Percentiles rank a stretch among this genome's conserved stretches.
Conservation (phyloP, 2,113 vertebrate genomes). For the Bettongia penicillata region DNA sequence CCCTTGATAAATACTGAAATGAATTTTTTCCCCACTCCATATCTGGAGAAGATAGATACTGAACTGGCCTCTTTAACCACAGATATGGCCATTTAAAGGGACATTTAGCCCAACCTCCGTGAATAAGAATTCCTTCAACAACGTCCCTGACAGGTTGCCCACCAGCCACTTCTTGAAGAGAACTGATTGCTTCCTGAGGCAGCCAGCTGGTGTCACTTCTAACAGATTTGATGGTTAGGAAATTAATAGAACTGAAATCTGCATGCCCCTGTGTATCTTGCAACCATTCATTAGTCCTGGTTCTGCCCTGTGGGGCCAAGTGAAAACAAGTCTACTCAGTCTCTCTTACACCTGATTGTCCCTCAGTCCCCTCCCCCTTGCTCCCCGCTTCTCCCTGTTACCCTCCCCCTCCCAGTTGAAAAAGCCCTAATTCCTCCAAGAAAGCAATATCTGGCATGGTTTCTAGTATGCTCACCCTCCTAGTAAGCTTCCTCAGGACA, state of each 20-base stretch:
- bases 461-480: neutral
- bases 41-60: neutral
- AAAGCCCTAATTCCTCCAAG: neutral
- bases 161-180: neutral
- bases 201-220: neutral
- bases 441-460: neutral
- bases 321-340: neutral
- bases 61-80: neutral
- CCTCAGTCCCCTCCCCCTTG: neutral
- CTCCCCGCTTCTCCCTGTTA: neutral
- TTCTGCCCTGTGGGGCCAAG: neutral
- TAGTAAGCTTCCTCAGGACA: neutral
- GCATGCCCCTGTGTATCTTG: neutral
- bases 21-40: neutral
- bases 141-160: neutral
- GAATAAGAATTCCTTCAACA: neutral
- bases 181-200: neutral
- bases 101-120: neutral
- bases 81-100: neutral
- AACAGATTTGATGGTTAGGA: neutral
- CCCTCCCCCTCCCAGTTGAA: neutral
- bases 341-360: neutral
- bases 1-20: neutral
- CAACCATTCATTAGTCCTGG: neutral
- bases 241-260: neutral